Evolutionary conservation across 2,888 invertebrate genomes (phyloP), one percentile per base, ranked within the genome.

Genomic region (Graphium colonna): DNA sequence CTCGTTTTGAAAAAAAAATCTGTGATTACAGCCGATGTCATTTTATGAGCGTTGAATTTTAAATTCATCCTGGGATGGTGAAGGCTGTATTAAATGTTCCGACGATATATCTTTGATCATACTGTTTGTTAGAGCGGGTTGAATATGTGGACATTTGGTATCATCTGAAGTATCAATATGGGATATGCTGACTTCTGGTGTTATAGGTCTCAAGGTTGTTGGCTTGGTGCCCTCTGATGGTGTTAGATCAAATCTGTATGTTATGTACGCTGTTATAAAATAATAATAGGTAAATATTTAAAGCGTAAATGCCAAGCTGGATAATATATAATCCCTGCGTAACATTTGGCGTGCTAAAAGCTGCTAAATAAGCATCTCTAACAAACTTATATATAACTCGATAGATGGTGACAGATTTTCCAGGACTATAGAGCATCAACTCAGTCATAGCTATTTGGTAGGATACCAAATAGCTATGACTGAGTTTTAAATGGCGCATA

Each of bases 351-450:
- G 51, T 51, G 26, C 48, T 58, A 47, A 56, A 56, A 56, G 53
- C 56, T n/a, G n/a, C n/a, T n/a, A n/a, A n/a, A n/a, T n/a, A n/a
- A n/a, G n/a, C n/a, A n/a, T n/a, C n/a, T n/a, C n/a, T n/a, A n/a
- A n/a, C n/a, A n/a, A n/a, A n/a, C n/a, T n/a, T n/a, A n/a, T n/a
- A n/a, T n/a, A n/a, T n/a, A n/a, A n/a, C n/a, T 52, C 56, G 54
- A 39, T 58, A 58, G 45, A 59, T 55, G n/a, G 55, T 59, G 49
- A 52, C 53, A 45, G 47, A 51, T 52, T 58, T 56, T 16, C 56
- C 52, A 46, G 59, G 52, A 13, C 57, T 50, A 2, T 56, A 56
- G 13, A 52, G 43, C 61, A 57, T 60, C 59, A 55, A 59, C 21
- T 55, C 59, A 48, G 57, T 60, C 57, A 60, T 60, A 31, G 43